A percentile compares a stretch with the other conserved stretches of the same genome.
Conservation (phyloP, 2,113 vertebrate genomes). For the Sinocyclocheilus anophthalmus region DNA sequence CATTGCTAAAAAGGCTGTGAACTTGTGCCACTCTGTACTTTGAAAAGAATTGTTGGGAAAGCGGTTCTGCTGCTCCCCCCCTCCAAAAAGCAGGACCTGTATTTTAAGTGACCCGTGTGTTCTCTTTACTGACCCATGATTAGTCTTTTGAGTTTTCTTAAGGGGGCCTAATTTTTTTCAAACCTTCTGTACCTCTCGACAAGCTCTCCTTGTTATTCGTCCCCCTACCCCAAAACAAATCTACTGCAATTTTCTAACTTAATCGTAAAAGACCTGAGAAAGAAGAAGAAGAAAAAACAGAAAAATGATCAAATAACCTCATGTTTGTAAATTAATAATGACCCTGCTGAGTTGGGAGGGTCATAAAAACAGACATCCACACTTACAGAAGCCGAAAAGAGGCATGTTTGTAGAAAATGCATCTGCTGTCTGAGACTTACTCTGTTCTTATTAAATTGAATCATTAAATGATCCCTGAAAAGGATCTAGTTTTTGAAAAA, state of each 20-base stretch:
- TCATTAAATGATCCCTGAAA: not conserved
- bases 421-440: conserved; percentile 39
- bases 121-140: conserved; percentile 18
- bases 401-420: conserved; percentile 66
- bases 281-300: not conserved
- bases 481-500: not conserved
- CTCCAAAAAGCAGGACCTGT: not conserved
- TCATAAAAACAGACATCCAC: conserved; percentile 75
- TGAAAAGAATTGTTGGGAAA: not conserved
- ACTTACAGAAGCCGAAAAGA: conserved; percentile 51
- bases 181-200: not conserved
- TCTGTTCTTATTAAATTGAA: not conserved
- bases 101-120: conserved; percentile 1
- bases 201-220: conserved; percentile 9
- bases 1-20: not conserved
- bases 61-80: not conserved
- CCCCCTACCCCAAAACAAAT: not conserved
- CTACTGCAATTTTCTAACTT: not conserved
- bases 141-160: not conserved
- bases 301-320: not conserved
- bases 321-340: conserved; percentile 20
- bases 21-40: not conserved
- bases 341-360: conserved; percentile 54
- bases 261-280: not conserved
- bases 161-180: not conserved